Percentiles rank a stretch among this genome's conserved stretches.
Evolutionary conservation across 2,888 invertebrate species (phyloP).

Genomic region (Melipona beecheii): DNA sequence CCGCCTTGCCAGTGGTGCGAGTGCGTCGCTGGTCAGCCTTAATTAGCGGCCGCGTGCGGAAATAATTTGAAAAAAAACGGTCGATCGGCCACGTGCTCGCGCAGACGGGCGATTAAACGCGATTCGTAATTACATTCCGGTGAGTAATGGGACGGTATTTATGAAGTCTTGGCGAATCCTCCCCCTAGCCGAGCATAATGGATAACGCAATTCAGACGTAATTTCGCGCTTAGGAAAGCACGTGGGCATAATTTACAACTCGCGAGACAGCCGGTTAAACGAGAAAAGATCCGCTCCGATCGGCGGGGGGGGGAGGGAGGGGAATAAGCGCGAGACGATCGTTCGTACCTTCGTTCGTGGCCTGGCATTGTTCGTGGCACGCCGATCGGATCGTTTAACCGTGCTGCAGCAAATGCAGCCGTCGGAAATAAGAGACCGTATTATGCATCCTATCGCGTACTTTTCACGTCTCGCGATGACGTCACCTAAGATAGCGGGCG

Average conservation of each 20-base stretch:
- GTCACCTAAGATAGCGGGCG: constrained; percentile 55
- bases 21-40: constrained; percentile 12
- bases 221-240: constrained; percentile 50
- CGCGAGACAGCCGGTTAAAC: not conserved
- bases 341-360: constrained; percentile 8
- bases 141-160: constrained; percentile 47
- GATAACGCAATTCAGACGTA: constrained; percentile 47
- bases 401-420: constrained; percentile 37
- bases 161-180: constrained; percentile 44
- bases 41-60: constrained; percentile 24
- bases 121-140: constrained; percentile 52
- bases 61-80: constrained; percentile 18
- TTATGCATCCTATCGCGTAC: constrained; percentile 56
- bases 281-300: constrained; percentile 7
- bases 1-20: not conserved
- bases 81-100: not conserved
- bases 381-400: constrained; percentile 44
- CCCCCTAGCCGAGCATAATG: constrained; percentile 2
- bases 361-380: constrained; percentile 35
- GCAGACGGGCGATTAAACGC: constrained; percentile 29
- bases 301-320: not conserved
- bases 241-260: constrained; percentile 49
- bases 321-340: constrained; percentile 9
- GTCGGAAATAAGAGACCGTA: constrained; percentile 65
- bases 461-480: constrained; percentile 62